Conservation (phyloP, 1,140 invertebrate species). For the Oryzaephilus surinamensis region DNA sequence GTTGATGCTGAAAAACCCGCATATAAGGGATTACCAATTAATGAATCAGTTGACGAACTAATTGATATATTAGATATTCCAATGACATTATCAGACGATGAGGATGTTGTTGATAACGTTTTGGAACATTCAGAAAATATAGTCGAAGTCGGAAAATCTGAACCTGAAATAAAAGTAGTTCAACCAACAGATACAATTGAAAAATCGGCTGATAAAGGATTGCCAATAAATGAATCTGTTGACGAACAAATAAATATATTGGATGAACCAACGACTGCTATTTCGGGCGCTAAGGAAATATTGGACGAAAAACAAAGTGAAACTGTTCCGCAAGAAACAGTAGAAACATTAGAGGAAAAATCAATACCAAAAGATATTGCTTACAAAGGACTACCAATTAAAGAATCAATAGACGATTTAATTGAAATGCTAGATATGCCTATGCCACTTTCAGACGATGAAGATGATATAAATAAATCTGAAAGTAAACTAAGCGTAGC, state of each 20-base stretch:
- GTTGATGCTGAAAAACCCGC: slow-evolving; percentile 7
- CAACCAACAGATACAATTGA: no score
- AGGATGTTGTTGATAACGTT: slow-evolving; percentile 3
- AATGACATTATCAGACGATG: slow-evolving; percentile 31
- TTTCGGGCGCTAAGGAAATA: no score
- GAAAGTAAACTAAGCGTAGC: slow-evolving; percentile 4
- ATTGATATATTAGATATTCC: slow-evolving; percentile 29
- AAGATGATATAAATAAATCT: slow-evolving; percentile 8
- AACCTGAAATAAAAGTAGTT: not conserved
- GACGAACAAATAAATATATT: slow-evolving; percentile 41
- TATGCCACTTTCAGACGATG: slow-evolving; percentile 11
- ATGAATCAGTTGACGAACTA: slow-evolving; percentile 30
- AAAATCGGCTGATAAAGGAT: slow-evolving; percentile 23
- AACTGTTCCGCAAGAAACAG: not conserved
- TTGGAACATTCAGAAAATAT: not conserved
- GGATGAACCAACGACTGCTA: slow-evolving; percentile 37
- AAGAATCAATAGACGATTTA: slow-evolving; percentile 21
- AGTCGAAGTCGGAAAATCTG: not conserved
- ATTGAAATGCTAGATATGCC: slow-evolving; percentile 8
- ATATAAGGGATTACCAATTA: slow-evolving; percentile 33
- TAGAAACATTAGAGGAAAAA: not conserved
- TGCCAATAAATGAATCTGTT: slow-evolving; percentile 37
- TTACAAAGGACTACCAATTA: slow-evolving; percentile 33
- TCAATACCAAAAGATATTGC: slow-evolving; percentile 15
- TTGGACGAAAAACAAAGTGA: not conserved